A percentile compares a stretch with the other conserved stretches of the same genome.
phyloP scores from a whole-genome alignment of 2,113 vertebrate species.

The Ornithorhynchus anatinus region DNA sequence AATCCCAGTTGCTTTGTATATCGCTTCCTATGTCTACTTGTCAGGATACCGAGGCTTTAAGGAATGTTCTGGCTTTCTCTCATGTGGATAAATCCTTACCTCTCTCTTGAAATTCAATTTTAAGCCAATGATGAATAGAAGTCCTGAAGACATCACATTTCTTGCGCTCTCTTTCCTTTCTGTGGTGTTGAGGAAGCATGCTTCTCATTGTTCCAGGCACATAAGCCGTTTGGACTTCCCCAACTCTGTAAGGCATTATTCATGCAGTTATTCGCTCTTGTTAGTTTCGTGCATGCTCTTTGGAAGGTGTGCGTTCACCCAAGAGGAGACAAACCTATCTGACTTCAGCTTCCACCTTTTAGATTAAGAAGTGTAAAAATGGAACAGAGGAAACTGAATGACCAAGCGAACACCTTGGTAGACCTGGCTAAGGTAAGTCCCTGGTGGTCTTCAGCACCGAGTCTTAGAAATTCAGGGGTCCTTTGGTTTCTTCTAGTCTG shows the following conservation, averaged over 20 bases:
- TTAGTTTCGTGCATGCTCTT: conserved; percentile 84
- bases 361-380: conserved; percentile 99
- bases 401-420: conserved; percentile 99
- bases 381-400: conserved; percentile 99
- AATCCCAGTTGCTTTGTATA: conserved; percentile 41
- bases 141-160: conserved; percentile 76
- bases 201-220: conserved; percentile 79
- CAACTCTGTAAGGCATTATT: conserved; percentile 74
- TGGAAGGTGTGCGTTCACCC: conserved; percentile 20
- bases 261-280: conserved; percentile 80
- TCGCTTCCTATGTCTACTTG: conserved; percentile 82
- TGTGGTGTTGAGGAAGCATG: conserved; percentile 83
- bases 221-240: conserved; percentile 68
- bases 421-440: conserved; percentile 97
- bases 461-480: neutral
- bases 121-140: conserved; percentile 59
- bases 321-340: conserved; percentile 43
- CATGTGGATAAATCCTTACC: conserved; percentile 69
- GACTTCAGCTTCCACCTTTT: conserved; percentile 84
- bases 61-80: conserved; percentile 80
- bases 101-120: conserved; percentile 66
- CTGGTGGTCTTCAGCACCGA: neutral
- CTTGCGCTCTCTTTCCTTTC: conserved; percentile 67
- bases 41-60: conserved; percentile 77
- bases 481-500: neutral